Percentiles rank a stretch among this genome's conserved stretches.
Conservation (phyloP, 2,113 vertebrate genomes). For the Calidris pygmaea region DNA sequence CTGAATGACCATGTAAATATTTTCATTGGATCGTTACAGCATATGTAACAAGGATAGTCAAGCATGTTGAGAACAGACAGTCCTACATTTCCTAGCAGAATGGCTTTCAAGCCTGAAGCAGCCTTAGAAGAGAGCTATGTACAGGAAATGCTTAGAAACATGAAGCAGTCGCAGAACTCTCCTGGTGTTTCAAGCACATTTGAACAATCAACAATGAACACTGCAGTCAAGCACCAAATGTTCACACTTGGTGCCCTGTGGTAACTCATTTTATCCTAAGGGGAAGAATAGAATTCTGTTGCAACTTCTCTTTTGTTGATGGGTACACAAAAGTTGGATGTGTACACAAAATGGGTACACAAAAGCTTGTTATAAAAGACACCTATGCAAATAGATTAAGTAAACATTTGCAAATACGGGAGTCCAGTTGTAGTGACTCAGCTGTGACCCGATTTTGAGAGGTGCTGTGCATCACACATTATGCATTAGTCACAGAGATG, state of each 20-base stretch:
- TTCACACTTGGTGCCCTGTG: background rate
- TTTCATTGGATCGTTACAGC: background rate
- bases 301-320: background rate
- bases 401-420: background rate
- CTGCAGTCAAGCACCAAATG: background rate
- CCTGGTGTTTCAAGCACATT: background rate
- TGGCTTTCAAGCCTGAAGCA: background rate
- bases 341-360: no score
- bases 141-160: background rate
- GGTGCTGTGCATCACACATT: background rate
- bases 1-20: background rate
- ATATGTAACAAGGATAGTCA: background rate
- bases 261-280: background rate
- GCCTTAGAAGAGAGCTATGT: background rate
- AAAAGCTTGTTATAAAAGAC: background rate
- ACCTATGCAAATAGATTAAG: background rate
- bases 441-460: background rate
- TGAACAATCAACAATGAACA: background rate
- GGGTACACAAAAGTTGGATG: background rate
- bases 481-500: background rate
- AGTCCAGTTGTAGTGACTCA: background rate
- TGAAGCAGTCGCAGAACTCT: background rate
- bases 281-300: background rate
- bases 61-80: background rate
- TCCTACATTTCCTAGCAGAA: background rate